A percentile compares a stretch with the other conserved stretches of the same genome.
These are phyloP conservation scores for Agrilus cyanescens DNA, from an alignment of 2,888 invertebrate genomes.

Conservation along the genomic window DNA sequence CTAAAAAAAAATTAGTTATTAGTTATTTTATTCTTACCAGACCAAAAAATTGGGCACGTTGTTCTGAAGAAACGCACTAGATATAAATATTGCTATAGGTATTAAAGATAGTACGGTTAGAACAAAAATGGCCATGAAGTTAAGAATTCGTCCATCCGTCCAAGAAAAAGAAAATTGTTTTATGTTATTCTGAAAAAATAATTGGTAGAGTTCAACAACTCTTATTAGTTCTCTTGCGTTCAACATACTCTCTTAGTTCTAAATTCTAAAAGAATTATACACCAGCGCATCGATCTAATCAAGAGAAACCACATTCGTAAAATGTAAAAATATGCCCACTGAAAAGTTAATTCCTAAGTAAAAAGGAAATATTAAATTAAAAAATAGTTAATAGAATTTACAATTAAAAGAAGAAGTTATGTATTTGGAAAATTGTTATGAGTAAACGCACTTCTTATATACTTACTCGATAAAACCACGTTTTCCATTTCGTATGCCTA, in stretches of 20 bases:
- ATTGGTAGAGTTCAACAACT: background rate
- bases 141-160: background rate
- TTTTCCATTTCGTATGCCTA: conserved; percentile 8
- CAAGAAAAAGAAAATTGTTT: background rate
- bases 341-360: conserved; percentile 26
- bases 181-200: background rate
- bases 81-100: background rate
- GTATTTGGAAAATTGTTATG: background rate
- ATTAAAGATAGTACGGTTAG: too few species aligned
- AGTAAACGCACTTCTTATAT: background rate
- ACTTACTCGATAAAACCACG: conserved; percentile 12
- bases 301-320: conserved; percentile 26
- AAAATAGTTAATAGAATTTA: background rate
- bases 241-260: too few species aligned
- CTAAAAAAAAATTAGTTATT: too few species aligned
- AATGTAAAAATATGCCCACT: conserved; percentile 28
- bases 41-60: conserved; percentile 28
- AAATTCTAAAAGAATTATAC: too few species aligned
- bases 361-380: too few species aligned
- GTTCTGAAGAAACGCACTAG: conserved; percentile 4
- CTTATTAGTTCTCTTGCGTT: conserved; percentile 12
- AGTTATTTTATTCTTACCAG: conserved; percentile 21
- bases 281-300: conserved; percentile 10
- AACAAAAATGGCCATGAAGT: too few species aligned
- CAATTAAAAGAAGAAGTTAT: background rate